Evolutionary conservation across 2,888 invertebrate genomes (phyloP).

Genomic region (Callyntrura sp.): DNA sequence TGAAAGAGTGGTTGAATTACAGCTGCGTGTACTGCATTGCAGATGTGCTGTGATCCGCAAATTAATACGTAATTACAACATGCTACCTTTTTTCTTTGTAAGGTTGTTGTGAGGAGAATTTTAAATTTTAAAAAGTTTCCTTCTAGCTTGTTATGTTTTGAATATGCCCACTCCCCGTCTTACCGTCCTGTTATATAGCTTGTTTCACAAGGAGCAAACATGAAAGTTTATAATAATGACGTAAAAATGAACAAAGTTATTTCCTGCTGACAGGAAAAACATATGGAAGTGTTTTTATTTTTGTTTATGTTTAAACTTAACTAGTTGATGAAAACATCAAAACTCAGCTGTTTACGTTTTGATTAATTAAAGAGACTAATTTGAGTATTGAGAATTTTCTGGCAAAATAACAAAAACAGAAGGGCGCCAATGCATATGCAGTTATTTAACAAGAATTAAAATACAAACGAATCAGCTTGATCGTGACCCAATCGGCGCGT

Average conservation of each 20-base stretch:
- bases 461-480: not conserved
- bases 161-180: too few species aligned
- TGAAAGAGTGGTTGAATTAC: not conserved
- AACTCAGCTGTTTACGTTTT: conserved; percentile 44
- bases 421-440: not conserved
- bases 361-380: conserved; percentile 42
- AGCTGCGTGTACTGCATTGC: not conserved
- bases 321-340: not conserved
- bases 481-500: not conserved
- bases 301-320: not conserved
- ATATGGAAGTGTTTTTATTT: conserved; percentile 7
- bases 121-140: conserved; percentile 42
- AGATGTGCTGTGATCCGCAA: conserved; percentile 7
- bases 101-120: conserved; percentile 29
- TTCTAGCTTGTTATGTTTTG: not conserved
- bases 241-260: not conserved
- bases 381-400: conserved; percentile 13
- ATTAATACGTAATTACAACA: conserved; percentile 33
- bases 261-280: not conserved
- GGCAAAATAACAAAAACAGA: not conserved
- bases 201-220: not conserved
- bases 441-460: not conserved
- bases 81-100: not conserved
- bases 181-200: not conserved
- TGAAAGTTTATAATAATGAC: not conserved